Percentiles rank a stretch among this genome's conserved stretches.
These are phyloP conservation scores for Holothuria scabra DNA, from an alignment of 53 echinoderm and acorn worm species.

Conservation along the genomic window DNA sequence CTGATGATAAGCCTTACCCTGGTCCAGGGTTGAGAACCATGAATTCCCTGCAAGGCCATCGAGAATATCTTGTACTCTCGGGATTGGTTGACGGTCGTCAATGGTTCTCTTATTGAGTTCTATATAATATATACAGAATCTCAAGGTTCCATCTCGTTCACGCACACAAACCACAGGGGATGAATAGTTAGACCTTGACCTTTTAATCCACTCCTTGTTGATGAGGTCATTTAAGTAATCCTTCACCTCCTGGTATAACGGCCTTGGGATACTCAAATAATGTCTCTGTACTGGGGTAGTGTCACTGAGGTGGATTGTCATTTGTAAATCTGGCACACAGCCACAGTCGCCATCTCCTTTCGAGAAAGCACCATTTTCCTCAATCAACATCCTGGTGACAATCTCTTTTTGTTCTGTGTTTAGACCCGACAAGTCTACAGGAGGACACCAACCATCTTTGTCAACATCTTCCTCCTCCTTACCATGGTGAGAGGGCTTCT, in stretches of 20 bases:
- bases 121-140: conserved; percentile 68
- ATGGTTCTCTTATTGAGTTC: conserved; percentile 65
- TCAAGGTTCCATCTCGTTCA: conserved; percentile 57
- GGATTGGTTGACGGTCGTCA: conserved; percentile 63
- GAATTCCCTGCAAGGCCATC: conserved; percentile 46
- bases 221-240: conserved; percentile 61
- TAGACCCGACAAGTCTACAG: conserved; percentile 6
- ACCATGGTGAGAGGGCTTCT: too few relatives aligned
- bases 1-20: conserved; percentile 55
- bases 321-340: conserved; percentile 25
- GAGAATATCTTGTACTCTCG: conserved; percentile 59
- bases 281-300: conserved; percentile 61
- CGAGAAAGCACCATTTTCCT: conserved; percentile 43
- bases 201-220: conserved; percentile 49
- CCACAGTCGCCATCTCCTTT: conserved; percentile 24
- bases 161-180: conserved; percentile 68
- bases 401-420: neutral
- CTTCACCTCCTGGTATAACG: conserved; percentile 59
- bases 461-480: neutral
- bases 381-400: conserved; percentile 35
- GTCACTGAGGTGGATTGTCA: conserved; percentile 49
- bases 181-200: conserved; percentile 55
- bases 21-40: conserved; percentile 52
- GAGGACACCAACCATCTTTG: neutral
- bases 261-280: conserved; percentile 57